phyloP scores from a whole-genome alignment of 2,113 vertebrate genomes.

The Cromileptes altivelis region DNA sequence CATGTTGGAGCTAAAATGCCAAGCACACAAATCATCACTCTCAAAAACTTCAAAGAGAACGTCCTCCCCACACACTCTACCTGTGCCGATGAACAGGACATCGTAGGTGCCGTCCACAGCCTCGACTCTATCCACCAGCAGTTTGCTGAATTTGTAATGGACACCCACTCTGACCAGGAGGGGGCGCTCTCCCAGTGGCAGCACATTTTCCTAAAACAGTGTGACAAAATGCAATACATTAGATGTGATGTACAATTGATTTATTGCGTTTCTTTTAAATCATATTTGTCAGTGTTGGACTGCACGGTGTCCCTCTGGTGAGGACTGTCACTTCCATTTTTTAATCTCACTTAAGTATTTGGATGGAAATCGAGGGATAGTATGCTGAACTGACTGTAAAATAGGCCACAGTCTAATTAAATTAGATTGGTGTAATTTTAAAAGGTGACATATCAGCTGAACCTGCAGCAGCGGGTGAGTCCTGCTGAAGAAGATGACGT shows the following conservation, averaged over 20 bases:
- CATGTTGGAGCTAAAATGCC: background rate
- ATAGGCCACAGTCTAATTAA: constrained; percentile 6
- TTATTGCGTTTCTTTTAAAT: background rate
- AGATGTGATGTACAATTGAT: background rate
- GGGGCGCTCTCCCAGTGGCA: constrained; percentile 83
- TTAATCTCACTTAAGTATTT: constrained; percentile 13
- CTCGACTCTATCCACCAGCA: constrained; percentile 87
- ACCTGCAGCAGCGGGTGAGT: constrained; percentile 87
- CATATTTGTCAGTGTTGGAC: background rate
- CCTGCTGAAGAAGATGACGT: constrained; percentile 89
- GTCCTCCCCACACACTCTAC: constrained; percentile 28
- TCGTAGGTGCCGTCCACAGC: constrained; percentile 87
- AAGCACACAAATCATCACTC: background rate
- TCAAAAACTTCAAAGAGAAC: background rate
- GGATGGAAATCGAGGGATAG: constrained; percentile 18
- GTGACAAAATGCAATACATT: background rate
- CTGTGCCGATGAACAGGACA: constrained; percentile 88
- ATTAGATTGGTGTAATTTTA: constrained; percentile 30
- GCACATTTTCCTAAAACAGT: constrained; percentile 80
- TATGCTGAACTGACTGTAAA: background rate
- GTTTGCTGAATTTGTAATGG: constrained; percentile 85
- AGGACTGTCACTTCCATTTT: constrained; percentile 19
- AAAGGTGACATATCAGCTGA: constrained; percentile 36
- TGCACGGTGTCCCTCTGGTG: background rate
- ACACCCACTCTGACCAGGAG: constrained; percentile 86